phyloP scores from a whole-genome alignment of 1,140 invertebrate species.

The Ericerus pela region DNA sequence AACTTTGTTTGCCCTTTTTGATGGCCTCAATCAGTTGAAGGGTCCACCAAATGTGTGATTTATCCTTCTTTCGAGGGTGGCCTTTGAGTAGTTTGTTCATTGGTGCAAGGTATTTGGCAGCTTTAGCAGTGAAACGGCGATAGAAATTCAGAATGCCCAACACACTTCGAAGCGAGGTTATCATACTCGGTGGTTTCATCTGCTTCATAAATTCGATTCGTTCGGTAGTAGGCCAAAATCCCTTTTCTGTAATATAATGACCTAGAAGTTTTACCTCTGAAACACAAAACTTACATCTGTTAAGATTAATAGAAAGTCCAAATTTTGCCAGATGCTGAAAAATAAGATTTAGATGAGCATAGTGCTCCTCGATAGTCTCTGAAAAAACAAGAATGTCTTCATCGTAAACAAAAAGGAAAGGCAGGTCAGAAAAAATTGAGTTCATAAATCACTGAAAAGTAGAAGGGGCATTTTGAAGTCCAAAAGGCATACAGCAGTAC shows the following conservation, averaged over 20 bases:
- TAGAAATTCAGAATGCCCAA: slow-evolving; percentile 29
- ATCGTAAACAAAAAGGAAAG: slow-evolving; percentile 2
- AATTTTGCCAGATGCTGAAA: slow-evolving; percentile 19
- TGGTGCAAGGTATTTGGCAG: slow-evolving; percentile 25
- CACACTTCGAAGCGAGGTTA: slow-evolving; percentile 27
- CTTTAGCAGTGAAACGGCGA: slow-evolving; percentile 27
- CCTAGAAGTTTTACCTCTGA: slow-evolving; percentile 28
- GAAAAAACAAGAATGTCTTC: slow-evolving; percentile 18
- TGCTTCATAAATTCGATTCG: slow-evolving; percentile 25
- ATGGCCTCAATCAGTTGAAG: slow-evolving; percentile 22
- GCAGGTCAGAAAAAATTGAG: no score
- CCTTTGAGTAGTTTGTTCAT: slow-evolving; percentile 24
- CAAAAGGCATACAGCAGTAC: slow-evolving; percentile 30
- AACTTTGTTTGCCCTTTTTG: slow-evolving; percentile 8
- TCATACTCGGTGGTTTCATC: slow-evolving; percentile 24
- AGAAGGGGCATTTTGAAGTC: slow-evolving; percentile 28
- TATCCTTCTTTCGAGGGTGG: background rate
- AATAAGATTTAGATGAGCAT: slow-evolving; percentile 19
- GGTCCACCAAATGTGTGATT: slow-evolving; percentile 31
- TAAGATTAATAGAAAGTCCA: slow-evolving; percentile 22
- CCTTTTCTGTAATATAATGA: slow-evolving; percentile 26
- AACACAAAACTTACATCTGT: slow-evolving; percentile 24
- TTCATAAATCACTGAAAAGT: slow-evolving; percentile 28
- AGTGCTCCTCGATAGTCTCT: slow-evolving; percentile 13
- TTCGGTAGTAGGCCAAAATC: slow-evolving; percentile 25